Conservation (phyloP, 2,113 vertebrate genomes). For the Centropus unirufus region DNA sequence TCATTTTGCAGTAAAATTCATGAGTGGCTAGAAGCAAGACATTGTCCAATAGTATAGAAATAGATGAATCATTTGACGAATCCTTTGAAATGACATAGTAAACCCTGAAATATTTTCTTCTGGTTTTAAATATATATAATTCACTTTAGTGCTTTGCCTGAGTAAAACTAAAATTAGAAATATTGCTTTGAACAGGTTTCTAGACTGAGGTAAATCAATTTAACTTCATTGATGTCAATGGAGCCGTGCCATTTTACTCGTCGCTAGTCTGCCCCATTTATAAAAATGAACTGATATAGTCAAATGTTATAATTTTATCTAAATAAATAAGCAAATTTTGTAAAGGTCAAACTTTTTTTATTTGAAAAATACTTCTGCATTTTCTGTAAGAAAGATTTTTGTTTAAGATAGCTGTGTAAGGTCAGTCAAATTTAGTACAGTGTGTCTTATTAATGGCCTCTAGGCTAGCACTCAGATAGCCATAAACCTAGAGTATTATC, state of each 20-base stretch:
- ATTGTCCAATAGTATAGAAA: not conserved
- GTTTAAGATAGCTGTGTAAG: not conserved
- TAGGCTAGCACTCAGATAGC: not conserved
- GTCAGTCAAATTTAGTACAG: not conserved
- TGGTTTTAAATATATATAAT: not conserved
- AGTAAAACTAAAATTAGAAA: not conserved
- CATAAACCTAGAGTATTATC: not conserved
- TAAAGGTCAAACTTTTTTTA: not conserved
- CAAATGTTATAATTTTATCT: not conserved
- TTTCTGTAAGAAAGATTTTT: conserved; percentile 6
- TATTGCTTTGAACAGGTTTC: not conserved
- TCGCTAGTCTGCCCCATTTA: not conserved
- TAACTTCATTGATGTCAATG: not conserved
- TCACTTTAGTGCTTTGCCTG: not conserved
- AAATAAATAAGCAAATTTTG: not conserved
- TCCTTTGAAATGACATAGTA: not conserved
- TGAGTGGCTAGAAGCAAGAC: not conserved
- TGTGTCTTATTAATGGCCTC: conserved; percentile 18
- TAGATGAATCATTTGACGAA: not conserved
- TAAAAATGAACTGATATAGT: not conserved
- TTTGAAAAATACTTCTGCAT: not conserved
- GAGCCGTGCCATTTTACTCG: not conserved
- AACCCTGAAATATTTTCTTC: not conserved
- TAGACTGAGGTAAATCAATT: not conserved
- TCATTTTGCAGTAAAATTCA: not conserved